Evolutionary conservation across 2,797 vertebrate genomes (phyloP).

Genomic region (Gallinago solitaria): DNA sequence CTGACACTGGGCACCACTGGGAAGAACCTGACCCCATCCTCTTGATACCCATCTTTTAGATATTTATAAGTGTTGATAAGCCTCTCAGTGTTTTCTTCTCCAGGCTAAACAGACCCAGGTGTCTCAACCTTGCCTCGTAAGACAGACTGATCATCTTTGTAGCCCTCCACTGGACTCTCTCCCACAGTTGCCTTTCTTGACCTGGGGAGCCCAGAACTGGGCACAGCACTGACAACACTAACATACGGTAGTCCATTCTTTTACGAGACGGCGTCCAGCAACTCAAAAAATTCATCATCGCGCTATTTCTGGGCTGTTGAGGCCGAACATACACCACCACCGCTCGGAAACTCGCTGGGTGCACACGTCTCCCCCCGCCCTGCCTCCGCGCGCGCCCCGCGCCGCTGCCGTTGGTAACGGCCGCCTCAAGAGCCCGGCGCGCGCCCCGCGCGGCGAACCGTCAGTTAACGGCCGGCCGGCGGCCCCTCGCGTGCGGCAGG

Average conservation of each 20-base stretch:
- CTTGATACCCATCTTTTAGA: not conserved
- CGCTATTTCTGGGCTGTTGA: rapidly evolving
- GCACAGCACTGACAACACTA: not conserved
- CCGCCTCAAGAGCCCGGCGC: not conserved
- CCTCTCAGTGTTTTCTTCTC: not conserved
- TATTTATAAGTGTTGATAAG: not conserved
- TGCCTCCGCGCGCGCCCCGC: not conserved
- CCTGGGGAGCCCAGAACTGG: not conserved
- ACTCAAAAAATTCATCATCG: rapidly evolving
- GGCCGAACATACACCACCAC: rapidly evolving
- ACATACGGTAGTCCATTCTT: rapidly evolving
- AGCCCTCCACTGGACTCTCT: not conserved
- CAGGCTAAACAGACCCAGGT: not conserved
- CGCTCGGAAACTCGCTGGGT: rapidly evolving
- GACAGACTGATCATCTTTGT: not conserved
- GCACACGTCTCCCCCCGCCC: no score
- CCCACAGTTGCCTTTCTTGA: not conserved
- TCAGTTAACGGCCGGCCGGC: rapidly evolving
- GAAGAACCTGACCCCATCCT: not conserved
- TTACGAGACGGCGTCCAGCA: rapidly evolving
- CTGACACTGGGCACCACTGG: not conserved
- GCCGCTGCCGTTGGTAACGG: no score
- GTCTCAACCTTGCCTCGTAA: not conserved
- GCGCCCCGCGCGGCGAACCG: not conserved
- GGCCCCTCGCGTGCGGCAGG: no score